A percentile compares a stretch with the other conserved stretches of the same genome.
phyloP scores from a whole-genome alignment of 2,113 vertebrate species.

The Trichechus manatus region DNA sequence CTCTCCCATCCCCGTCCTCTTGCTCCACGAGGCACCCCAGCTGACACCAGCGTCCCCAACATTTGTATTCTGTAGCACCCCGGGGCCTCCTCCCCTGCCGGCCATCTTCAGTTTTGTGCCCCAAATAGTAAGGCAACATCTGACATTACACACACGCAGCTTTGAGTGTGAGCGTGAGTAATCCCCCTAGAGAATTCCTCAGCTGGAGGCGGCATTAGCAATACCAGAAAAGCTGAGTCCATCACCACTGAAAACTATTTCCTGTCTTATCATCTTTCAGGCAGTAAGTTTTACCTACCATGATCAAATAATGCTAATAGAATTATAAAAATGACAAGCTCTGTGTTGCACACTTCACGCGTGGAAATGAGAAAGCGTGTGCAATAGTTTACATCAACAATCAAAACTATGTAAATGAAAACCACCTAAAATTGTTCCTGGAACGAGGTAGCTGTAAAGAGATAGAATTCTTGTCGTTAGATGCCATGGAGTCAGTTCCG shows the following conservation, averaged over 20 bases:
- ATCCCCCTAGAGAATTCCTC: neutral
- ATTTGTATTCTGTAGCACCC: neutral
- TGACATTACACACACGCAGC: neutral
- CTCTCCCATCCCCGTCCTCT: too few relatives aligned
- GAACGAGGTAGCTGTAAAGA: neutral
- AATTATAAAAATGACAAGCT: too few relatives aligned
- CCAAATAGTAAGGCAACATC: too few relatives aligned
- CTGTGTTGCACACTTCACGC: neutral
- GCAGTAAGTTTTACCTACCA: neutral
- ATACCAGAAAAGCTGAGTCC: neutral
- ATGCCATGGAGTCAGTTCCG: too few relatives aligned
- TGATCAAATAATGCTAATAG: neutral
- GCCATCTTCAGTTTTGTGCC: neutral
- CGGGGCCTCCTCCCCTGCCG: neutral
- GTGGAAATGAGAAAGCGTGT: fast-evolving
- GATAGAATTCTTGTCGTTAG: too few relatives aligned
- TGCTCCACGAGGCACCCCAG: neutral
- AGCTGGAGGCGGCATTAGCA: neutral
- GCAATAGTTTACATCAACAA: neutral
- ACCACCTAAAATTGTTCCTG: neutral
- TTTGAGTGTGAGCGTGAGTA: neutral
- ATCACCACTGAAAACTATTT: neutral
- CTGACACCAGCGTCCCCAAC: neutral
- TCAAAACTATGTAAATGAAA: neutral
- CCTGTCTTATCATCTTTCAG: too few relatives aligned